Base-by-base conservation (phyloP, 2,888 invertebrate species). In the Crocallis elinguaria region DNA sequence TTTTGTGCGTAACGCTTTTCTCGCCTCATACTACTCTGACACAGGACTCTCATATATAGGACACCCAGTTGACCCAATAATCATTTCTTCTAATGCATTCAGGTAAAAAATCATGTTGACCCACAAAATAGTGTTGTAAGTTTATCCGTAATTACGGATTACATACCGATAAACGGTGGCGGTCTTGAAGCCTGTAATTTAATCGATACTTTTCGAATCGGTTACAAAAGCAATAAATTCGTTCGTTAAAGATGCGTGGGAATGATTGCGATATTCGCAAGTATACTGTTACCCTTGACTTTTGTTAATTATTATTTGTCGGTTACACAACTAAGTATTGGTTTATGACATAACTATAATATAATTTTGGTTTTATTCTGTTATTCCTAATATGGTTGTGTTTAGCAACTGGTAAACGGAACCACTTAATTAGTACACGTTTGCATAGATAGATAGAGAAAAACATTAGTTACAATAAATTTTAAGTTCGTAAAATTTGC, bases 151-250 rank as follows among this genome's bases (percentile, higher is more conserved):
- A 50, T 44, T 38, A 38, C 38, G 13, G 32, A 44, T 50, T 25
- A n/a, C n/a, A n/a, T n/a, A 44, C 21, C 37, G 30, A 44, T 44
- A 50, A 44, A 38, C 11, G 38, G 37, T 44, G n/a, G 23, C 30
- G 30, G 3, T 43, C 11, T 30, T 38, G 14, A 27, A 58, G 27
- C 38, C 13, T 49, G 51, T 54, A 61, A 67, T 67, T 66, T 67
- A 45, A 60, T 62, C 60, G 58, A 55, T 48, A 58, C 49, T 53
- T 44, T 56, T 60, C 11, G 45, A 56, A 43, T 57, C 41, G 57
- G 56, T 75, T 76, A 61, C 60, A 45, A 69, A 71, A 70, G 56
- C 48, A 32, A 57, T 49, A 62, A 41, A 62, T 52, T 52, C 44
- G 37, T 53, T 46, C 49, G 53, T 57, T 57, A 58, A 58, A 56